Base-by-base conservation (phyloP, 2,113 vertebrate genomes). In the Sander vitreus region DNA sequence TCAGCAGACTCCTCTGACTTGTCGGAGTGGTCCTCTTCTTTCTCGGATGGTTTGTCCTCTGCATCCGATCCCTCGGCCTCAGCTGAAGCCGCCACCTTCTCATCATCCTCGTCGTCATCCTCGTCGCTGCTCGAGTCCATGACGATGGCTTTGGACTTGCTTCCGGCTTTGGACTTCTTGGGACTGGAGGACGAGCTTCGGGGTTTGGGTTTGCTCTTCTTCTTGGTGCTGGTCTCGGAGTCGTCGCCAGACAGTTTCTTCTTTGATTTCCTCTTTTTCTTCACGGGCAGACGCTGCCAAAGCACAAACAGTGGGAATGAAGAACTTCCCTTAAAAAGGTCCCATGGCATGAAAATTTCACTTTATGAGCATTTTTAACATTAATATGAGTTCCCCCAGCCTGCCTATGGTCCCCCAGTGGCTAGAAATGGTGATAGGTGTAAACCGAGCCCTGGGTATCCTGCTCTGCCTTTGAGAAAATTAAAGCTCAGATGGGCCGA, bases 91-190 rank as follows among this genome's bases (percentile, higher is more conserved):
- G 11, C 75, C 1, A 10, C 72, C 81, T 87, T 68, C 58, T 92
- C 90, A 0, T 93, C 92, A 3, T 94, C 96, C 33, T 96, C 96
- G 12, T 96, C 96, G 1, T 97, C 96, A 10, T 97, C 97, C 45
- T 98, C 97, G 36, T 99, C 98, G 64, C 97, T 99, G 91, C 97
- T 99, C 11, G 97, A 97, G 83, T 99, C 98, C 74, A 97, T 97
- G 79, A 99, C 95, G 63, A 99, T 99, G 75, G 97, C 97, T 76
- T 96, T 97, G 86, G 95, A 97, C 85, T 97, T 99, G 78, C 96
- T 94, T 23, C 91, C 96, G 1, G 89, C 81, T 78, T 96, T 97
- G 76, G 93, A 91, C 78, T 97, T 97, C 57, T 95, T 95, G 88
- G 97, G 97, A 54, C 95, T 96, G 36, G 90, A 90, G 82, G 89